These are phyloP conservation scores for Thysanoteuthis rhombus DNA, from an alignment of 2,888 invertebrate species.

Conservation along the genomic window DNA sequence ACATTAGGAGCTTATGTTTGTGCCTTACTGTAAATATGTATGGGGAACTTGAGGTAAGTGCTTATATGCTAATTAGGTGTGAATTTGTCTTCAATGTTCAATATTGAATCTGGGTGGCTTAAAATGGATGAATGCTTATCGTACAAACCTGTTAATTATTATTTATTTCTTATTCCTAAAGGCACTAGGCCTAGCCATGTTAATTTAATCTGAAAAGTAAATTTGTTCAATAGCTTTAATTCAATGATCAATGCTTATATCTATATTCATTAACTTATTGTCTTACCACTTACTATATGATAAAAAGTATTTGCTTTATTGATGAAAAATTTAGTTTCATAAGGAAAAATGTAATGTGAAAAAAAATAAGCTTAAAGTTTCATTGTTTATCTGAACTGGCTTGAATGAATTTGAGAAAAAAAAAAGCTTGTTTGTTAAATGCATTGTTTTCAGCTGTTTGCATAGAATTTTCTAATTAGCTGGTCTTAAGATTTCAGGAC, in stretches of 20 bases:
- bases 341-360: neutral
- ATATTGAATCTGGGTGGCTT: neutral
- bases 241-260: neutral
- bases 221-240: neutral
- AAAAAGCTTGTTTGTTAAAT: neutral
- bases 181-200: conserved; percentile 20
- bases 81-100: conserved; percentile 21
- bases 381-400: neutral
- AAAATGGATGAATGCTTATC: neutral
- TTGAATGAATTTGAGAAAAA: neutral
- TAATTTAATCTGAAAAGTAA: neutral
- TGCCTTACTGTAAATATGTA: conserved; percentile 28
- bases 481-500: conserved; percentile 27
- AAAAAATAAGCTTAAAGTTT: no score
- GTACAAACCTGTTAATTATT: neutral
- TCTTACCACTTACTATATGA: neutral
- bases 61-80: conserved; percentile 29
- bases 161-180: neutral
- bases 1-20: conserved; percentile 23
- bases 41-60: conserved; percentile 32
- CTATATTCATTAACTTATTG: neutral
- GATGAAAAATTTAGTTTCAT: neutral
- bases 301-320: neutral
- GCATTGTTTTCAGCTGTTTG: conserved; percentile 29
- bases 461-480: conserved; percentile 12